A percentile compares a stretch with the other conserved stretches of the same genome.
Conservation (phyloP, 23 tunicate genomes). For the Trididemnum clinides region DNA sequence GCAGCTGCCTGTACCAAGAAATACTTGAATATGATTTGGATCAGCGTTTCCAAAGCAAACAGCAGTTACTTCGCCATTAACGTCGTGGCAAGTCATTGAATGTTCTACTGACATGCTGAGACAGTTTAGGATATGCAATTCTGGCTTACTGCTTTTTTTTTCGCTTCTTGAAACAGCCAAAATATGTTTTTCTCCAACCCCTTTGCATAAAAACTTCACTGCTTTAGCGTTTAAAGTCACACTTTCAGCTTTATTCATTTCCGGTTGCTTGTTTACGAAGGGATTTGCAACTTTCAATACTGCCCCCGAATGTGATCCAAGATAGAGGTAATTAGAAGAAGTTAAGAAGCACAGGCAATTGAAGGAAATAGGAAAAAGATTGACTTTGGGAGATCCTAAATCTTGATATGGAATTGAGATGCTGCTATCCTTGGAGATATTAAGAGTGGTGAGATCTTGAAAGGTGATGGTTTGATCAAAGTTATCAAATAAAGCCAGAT, state of each 20-base stretch:
- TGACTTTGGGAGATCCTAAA: background rate
- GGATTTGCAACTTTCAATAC: slow-evolving; percentile 16
- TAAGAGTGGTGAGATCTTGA: background rate
- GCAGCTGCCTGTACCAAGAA: slow-evolving; percentile 21
- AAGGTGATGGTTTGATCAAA: background rate
- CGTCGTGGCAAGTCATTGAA: background rate
- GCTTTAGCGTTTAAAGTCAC: background rate
- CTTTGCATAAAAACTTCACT: background rate
- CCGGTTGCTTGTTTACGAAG: background rate
- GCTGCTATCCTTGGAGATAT: background rate
- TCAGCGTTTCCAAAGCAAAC: background rate
- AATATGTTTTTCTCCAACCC: background rate
- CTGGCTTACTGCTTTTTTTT: background rate
- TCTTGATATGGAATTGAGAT: background rate
- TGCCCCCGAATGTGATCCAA: slow-evolving; percentile 1
- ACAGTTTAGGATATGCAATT: background rate
- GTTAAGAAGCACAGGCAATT: background rate
- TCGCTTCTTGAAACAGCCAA: background rate
- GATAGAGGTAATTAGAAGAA: background rate
- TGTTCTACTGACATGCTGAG: background rate
- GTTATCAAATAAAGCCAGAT: slow-evolving; percentile 25
- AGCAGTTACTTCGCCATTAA: background rate
- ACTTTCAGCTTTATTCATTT: background rate
- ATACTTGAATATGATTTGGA: background rate
- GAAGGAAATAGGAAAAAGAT: background rate